phyloP scores from a whole-genome alignment of 2,888 invertebrate genomes.

The Galeruca laticollis region DNA sequence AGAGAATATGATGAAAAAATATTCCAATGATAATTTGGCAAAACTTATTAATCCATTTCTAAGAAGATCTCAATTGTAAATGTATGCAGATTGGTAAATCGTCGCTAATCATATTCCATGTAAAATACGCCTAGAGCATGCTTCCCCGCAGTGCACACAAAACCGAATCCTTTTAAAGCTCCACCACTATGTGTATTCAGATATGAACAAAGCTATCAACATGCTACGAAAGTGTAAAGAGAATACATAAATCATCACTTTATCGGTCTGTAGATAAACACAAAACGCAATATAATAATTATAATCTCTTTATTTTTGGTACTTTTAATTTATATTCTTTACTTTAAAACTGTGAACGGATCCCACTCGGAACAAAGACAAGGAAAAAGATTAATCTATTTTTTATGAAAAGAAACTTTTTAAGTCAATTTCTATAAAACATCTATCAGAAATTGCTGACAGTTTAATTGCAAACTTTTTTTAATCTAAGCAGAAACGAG shows the following conservation, averaged over 20 bases:
- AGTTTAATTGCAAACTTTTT: constrained; percentile 9
- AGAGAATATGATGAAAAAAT: no score
- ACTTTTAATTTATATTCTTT: not conserved
- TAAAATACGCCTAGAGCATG: no score
- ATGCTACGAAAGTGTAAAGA: not conserved
- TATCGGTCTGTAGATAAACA: not conserved
- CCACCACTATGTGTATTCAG: no score
- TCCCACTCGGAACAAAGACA: not conserved
- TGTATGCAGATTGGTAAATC: no score
- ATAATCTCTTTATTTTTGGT: not conserved
- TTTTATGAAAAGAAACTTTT: not conserved
- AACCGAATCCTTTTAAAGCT: no score
- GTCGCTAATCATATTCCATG: no score
- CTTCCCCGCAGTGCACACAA: no score
- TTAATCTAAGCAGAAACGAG: not conserved
- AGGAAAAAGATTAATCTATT: not conserved
- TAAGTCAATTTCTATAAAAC: not conserved
- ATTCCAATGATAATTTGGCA: no score
- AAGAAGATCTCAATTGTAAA: no score
- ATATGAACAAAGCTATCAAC: no score
- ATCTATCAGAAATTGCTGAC: constrained; percentile 10
- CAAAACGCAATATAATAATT: not conserved
- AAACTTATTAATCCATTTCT: no score
- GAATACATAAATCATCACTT: not conserved
- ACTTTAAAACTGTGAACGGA: not conserved